Conservation (phyloP, 2,797 vertebrate species). For the Falco naumanni region DNA sequence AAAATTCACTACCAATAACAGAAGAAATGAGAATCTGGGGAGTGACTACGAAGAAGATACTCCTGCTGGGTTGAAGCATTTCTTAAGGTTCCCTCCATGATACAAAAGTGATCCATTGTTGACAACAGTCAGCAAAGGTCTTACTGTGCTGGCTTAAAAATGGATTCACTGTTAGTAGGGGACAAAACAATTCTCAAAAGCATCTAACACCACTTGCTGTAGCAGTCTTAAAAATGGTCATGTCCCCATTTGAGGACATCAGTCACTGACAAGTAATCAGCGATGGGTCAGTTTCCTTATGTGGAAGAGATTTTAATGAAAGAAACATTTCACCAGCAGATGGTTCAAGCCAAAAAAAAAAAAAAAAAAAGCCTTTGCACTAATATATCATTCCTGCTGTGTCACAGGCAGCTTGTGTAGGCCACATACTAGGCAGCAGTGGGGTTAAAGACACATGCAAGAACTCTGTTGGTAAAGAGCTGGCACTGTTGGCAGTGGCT, state of each 20-base stretch:
- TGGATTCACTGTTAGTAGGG: not conserved
- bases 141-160: not conserved
- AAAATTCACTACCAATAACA: not conserved
- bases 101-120: not conserved
- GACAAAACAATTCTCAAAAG: not conserved
- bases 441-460: not conserved
- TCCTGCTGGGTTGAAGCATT: not conserved
- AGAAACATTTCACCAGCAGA: conserved; percentile 27
- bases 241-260: not conserved
- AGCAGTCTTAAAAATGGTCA: not conserved
- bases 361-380: not conserved
- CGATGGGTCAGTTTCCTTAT: not conserved
- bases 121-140: not conserved
- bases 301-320: not conserved
- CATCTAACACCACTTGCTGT: not conserved
- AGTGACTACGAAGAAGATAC: not conserved
- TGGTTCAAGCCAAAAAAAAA: not conserved
- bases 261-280: not conserved
- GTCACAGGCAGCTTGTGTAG: not conserved
- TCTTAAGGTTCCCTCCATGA: not conserved
- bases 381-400: not conserved
- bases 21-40: not conserved
- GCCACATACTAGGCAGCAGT: conserved; percentile 19
- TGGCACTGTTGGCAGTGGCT: too few relatives aligned
- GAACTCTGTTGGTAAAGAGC: not conserved